These are phyloP conservation scores for Salarias fasciatus DNA, from an alignment of 2,797 vertebrate genomes.

Conservation along the genomic window DNA sequence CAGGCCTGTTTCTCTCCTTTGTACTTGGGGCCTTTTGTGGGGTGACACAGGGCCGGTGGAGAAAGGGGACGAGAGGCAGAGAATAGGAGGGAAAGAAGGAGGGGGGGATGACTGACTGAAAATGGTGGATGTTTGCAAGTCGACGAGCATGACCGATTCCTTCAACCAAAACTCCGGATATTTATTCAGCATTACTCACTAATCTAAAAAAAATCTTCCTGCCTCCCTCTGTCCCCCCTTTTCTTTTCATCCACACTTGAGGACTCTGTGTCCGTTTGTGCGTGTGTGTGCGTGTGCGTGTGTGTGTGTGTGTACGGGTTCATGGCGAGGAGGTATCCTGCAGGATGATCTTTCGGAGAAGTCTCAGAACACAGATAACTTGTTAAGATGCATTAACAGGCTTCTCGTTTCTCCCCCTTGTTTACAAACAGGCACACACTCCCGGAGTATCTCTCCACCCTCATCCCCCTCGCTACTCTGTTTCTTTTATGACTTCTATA, in stretches of 20 bases:
- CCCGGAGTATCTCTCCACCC: slow-evolving; percentile 46
- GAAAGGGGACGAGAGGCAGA: slow-evolving; percentile 46
- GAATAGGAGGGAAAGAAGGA: slow-evolving; percentile 32
- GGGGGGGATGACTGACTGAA: slow-evolving; percentile 60
- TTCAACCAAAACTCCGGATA: slow-evolving; percentile 80
- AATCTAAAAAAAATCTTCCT: slow-evolving; percentile 73
- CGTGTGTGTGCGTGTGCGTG: slow-evolving; percentile 9
- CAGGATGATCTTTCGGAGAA: slow-evolving; percentile 43
- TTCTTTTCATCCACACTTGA: slow-evolving; percentile 49
- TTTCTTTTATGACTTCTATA: slow-evolving; percentile 65
- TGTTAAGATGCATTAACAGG: slow-evolving; percentile 65
- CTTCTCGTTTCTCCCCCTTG: slow-evolving; percentile 61
- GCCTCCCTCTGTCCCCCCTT: slow-evolving; percentile 44
- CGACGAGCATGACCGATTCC: slow-evolving; percentile 80
- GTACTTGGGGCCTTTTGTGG: slow-evolving; percentile 69
- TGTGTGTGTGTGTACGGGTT: background rate
- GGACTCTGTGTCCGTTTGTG: slow-evolving; percentile 16
- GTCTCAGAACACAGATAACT: slow-evolving; percentile 61
- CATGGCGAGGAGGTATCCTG: slow-evolving; percentile 14
- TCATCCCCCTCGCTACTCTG: slow-evolving; percentile 39
- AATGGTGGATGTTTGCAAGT: slow-evolving; percentile 82
- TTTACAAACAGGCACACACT: slow-evolving; percentile 43
- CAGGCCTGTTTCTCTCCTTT: slow-evolving; percentile 71
- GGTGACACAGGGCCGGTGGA: slow-evolving; percentile 57
- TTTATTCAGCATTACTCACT: slow-evolving; percentile 83